Conservation (phyloP, 2,888 invertebrate genomes). For the Lepidonotus clava region DNA sequence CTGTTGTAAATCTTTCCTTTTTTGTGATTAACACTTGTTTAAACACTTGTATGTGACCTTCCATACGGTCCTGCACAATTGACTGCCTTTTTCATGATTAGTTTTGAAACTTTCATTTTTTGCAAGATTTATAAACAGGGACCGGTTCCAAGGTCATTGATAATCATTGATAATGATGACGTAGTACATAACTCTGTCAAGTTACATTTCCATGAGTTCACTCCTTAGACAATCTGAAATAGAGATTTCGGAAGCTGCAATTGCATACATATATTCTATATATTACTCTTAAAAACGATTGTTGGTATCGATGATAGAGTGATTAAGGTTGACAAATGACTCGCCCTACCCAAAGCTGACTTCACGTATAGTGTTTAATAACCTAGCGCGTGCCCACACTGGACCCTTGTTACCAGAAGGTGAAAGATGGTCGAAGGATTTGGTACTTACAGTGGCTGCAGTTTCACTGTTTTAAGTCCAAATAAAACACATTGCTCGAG, state of each 20-base stretch:
- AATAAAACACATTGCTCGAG: background rate
- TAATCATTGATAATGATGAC: background rate
- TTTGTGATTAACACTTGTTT: background rate
- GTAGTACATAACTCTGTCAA: background rate
- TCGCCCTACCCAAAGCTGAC: slow-evolving; percentile 7
- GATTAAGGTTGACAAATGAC: background rate
- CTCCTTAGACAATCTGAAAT: background rate
- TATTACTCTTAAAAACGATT: background rate
- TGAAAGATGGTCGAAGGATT: background rate
- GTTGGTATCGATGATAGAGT: background rate
- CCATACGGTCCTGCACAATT: background rate
- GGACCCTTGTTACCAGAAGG: background rate
- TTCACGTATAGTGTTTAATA: background rate
- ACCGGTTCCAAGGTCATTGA: too few species aligned
- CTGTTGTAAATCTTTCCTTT: slow-evolving; percentile 3
- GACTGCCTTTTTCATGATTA: background rate
- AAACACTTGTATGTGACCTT: background rate
- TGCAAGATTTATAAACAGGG: background rate
- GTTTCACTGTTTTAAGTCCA: background rate
- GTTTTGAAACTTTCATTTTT: background rate
- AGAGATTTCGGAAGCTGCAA: background rate
- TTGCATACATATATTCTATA: background rate
- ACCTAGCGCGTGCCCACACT: background rate
- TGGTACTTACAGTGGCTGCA: background rate
- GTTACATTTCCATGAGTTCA: background rate